Percentiles rank a stretch among this genome's conserved stretches.
Evolutionary conservation across 2,113 vertebrate species (phyloP).

Genomic region (Carettochelys insculpta): DNA sequence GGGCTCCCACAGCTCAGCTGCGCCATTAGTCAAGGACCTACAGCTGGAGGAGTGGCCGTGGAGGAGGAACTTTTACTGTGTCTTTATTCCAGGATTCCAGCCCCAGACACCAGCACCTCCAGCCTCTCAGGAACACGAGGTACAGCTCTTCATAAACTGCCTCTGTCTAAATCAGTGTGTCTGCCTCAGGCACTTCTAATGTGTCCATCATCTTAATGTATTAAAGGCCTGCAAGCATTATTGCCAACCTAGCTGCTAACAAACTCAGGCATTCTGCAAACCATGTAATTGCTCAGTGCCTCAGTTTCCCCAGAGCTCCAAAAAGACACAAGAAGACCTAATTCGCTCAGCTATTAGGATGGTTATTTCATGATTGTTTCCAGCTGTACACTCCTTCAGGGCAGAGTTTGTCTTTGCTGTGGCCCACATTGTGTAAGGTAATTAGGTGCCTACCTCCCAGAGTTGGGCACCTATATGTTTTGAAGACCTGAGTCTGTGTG

Average conservation of each 20-base stretch:
- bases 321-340: background rate
- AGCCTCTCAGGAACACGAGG: background rate
- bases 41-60: background rate
- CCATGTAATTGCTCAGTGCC: background rate
- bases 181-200: background rate
- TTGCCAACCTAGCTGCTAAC: background rate
- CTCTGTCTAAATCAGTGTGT: background rate
- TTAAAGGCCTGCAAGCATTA: background rate
- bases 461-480: background rate
- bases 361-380: background rate
- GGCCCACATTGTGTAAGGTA: background rate
- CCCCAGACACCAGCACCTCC: background rate
- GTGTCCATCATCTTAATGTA: background rate
- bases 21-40: background rate
- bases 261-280: background rate
- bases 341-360: background rate
- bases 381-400: background rate
- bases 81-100: background rate
- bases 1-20: background rate
- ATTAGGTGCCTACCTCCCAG: background rate
- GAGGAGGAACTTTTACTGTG: background rate
- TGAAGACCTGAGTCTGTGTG: background rate
- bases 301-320: background rate
- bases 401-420: background rate
- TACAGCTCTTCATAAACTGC: background rate